These are phyloP conservation scores for Aptenodytes forsteri DNA, from an alignment of 2,113 vertebrate species.

Conservation along the genomic window DNA sequence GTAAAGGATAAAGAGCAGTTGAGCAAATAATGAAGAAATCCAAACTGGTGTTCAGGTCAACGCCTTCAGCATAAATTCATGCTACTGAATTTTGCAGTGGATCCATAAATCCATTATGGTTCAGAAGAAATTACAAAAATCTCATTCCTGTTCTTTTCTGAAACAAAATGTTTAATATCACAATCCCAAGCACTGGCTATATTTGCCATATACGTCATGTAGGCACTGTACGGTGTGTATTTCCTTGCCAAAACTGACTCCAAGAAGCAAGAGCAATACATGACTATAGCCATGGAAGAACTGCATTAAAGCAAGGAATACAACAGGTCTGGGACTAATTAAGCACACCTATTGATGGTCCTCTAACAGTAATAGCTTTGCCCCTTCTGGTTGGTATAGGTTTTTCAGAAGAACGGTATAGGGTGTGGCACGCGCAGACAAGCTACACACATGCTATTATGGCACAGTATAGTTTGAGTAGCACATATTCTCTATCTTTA, in stretches of 20 bases:
- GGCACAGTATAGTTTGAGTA: background rate
- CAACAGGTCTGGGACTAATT: background rate
- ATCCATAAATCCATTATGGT: background rate
- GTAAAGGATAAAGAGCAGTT: background rate
- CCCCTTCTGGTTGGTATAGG: background rate
- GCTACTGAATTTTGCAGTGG: background rate
- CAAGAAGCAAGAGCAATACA: background rate
- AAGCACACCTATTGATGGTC: background rate
- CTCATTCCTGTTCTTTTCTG: background rate
- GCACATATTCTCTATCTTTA: background rate
- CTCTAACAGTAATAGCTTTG: background rate
- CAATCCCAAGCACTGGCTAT: background rate
- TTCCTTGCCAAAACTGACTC: background rate
- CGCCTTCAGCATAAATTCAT: background rate
- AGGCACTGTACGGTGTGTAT: background rate
- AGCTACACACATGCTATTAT: rapidly evolving
- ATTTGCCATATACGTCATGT: background rate
- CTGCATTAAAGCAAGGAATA: background rate
- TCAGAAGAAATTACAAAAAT: background rate
- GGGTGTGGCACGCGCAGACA: background rate
- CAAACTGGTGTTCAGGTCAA: background rate
- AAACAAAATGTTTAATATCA: background rate
- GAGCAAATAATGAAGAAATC: background rate
- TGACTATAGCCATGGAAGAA: background rate
- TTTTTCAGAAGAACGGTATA: background rate